Base-by-base conservation (phyloP, 2,888 invertebrate genomes). In the Odontocolon sp. region DNA sequence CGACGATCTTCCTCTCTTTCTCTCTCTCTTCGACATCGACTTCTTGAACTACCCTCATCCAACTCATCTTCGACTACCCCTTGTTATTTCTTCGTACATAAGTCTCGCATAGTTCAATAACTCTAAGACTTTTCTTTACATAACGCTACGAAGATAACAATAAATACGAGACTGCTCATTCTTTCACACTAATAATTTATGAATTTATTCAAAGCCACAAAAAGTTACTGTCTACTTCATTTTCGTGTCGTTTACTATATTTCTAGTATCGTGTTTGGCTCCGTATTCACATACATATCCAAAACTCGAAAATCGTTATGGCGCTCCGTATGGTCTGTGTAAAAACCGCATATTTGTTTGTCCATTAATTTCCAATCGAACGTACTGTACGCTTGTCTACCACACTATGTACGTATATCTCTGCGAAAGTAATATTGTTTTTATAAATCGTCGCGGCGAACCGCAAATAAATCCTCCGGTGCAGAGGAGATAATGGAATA, bases 1-100 rank as follows among this genome's bases (percentile, higher is more conserved):
- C 77, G 72, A 72, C 77, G 77, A 77, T 77, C 77, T 77, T 57
- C n/a, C n/a, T n/a, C n/a, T n/a, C n/a, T n/a, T n/a, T n/a, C n/a
- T n/a, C n/a, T n/a, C n/a, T n/a, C n/a, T n/a, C 72, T 66, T 72
- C 72, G 72, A 68, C 72, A 77, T 72, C 72, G 72, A 73, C 77
- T 72, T 77, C 77, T 69, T 73, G 57, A 72, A 72, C 68, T 52
- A 63, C 33, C 52, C 71, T 56, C 45, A 50, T 50, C 64, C 54
- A 47, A 26, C 16, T 64, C 68, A 56, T 31, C 36, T 28, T 56
- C 45, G 31, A 59, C 38, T 54, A 16, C 11, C 40, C 67, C 54
- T 72, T 72, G 68, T 69, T 77, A 64, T 72, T 72, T 47, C 59
- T 64, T 64, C 42, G 6, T 52, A 4, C 33, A 42, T 64, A 47